Evolutionary conservation across 2,888 invertebrate genomes (phyloP).

Genomic region (Sinopyrophorus schimmeli): DNA sequence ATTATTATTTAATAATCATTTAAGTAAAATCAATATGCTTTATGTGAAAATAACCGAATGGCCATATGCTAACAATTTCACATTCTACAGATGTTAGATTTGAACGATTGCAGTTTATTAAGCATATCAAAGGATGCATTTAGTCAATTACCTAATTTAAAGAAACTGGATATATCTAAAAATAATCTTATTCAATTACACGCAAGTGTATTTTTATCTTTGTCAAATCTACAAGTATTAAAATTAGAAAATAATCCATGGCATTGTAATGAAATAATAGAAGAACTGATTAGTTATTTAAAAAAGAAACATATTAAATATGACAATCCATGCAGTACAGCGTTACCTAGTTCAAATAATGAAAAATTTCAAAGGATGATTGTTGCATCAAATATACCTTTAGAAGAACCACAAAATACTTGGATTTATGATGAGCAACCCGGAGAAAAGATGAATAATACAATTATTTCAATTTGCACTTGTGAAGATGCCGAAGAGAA

Average conservation of each 20-base stretch:
- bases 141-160: slow-evolving; percentile 60
- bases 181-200: slow-evolving; percentile 63
- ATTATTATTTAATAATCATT: slow-evolving; percentile 5
- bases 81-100: slow-evolving; percentile 59
- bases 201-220: slow-evolving; percentile 55
- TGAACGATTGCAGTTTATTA: slow-evolving; percentile 64
- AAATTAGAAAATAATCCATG: slow-evolving; percentile 62
- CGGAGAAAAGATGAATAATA: slow-evolving; percentile 35
- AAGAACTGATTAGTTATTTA: slow-evolving; percentile 56
- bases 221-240: slow-evolving; percentile 58
- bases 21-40: background rate
- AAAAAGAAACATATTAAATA: slow-evolving; percentile 54
- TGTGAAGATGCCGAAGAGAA: slow-evolving; percentile 24
- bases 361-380: slow-evolving; percentile 62
- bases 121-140: slow-evolving; percentile 60
- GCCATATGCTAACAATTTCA: slow-evolving; percentile 1
- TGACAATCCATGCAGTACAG: slow-evolving; percentile 53
- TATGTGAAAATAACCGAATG: background rate
- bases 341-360: slow-evolving; percentile 44
- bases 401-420: slow-evolving; percentile 50
- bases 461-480: slow-evolving; percentile 21
- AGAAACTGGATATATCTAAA: slow-evolving; percentile 62
- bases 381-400: slow-evolving; percentile 49
- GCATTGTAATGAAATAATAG: slow-evolving; percentile 59
- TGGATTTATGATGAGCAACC: slow-evolving; percentile 54